phyloP scores from a whole-genome alignment of 2,888 invertebrate genomes.

The Resseliella maxima region DNA sequence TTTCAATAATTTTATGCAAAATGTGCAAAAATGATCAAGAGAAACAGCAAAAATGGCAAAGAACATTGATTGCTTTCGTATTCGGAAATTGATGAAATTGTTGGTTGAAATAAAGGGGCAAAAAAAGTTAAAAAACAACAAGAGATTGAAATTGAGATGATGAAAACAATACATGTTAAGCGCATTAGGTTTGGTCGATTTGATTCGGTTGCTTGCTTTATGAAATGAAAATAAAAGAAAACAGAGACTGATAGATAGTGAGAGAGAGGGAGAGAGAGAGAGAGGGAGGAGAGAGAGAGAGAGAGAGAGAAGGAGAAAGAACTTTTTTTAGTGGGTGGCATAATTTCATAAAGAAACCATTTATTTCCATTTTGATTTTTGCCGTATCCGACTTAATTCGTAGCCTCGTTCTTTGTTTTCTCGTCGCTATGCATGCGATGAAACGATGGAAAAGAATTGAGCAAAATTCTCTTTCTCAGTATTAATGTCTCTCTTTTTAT shows the following conservation, averaged over 20 bases:
- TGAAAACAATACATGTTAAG: slow-evolving; percentile 11
- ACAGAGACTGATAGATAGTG: too few relatives aligned
- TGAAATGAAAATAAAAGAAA: too few relatives aligned
- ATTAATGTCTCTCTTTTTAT: too few relatives aligned
- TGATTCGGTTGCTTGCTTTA: slow-evolving; percentile 1
- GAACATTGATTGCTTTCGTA: neutral
- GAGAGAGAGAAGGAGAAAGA: neutral
- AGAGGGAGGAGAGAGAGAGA: too few relatives aligned
- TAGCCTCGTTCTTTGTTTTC: slow-evolving; percentile 42
- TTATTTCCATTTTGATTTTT: slow-evolving; percentile 45
- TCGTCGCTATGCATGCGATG: neutral
- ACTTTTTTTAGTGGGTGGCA: slow-evolving; percentile 33
- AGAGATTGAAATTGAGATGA: slow-evolving; percentile 45
- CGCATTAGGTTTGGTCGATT: slow-evolving; percentile 34
- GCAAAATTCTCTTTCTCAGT: too few relatives aligned
- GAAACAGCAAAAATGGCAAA: neutral
- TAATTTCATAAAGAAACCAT: slow-evolving; percentile 48
- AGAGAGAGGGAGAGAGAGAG: neutral
- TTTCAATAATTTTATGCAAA: neutral
- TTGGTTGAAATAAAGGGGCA: neutral
- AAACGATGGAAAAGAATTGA: neutral
- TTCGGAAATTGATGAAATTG: neutral
- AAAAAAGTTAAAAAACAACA: neutral
- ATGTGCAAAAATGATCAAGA: neutral
- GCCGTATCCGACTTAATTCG: slow-evolving; percentile 42